Evolutionary conservation across 2,113 vertebrate species (phyloP).

Genomic region (Orientallactaga bullata): DNA sequence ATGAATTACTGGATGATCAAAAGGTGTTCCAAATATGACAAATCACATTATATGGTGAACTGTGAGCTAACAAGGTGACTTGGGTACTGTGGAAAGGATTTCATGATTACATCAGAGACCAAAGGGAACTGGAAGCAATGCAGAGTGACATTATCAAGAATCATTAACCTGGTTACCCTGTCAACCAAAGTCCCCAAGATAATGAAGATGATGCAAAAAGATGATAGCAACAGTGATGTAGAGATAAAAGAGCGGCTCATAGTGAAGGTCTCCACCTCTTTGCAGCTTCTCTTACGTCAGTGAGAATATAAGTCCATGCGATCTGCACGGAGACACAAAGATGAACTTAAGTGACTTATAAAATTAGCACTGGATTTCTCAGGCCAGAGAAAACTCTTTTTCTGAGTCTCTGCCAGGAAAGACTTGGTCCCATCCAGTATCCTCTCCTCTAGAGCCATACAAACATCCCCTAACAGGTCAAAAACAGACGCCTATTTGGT

Average conservation of each 20-base stretch:
- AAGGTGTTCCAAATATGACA: neutral
- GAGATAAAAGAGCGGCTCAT: conserved; percentile 41
- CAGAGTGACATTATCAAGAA: conserved; percentile 48
- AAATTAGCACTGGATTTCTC: conserved; percentile 35
- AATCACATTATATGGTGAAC: neutral
- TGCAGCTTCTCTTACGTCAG: neutral
- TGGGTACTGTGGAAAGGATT: neutral
- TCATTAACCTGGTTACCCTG: conserved; percentile 51
- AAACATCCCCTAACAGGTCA: neutral
- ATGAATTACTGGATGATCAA: neutral
- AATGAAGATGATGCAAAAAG: conserved; percentile 58
- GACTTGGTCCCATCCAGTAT: neutral
- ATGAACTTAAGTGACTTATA: neutral
- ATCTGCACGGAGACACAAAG: conserved; percentile 1
- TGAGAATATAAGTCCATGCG: conserved; percentile 2
- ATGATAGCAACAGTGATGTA: neutral
- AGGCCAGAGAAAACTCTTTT: neutral
- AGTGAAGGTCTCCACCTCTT: neutral
- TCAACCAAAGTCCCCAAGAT: conserved; percentile 52
- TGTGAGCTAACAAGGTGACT: neutral
- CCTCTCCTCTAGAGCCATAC: neutral
- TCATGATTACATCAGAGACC: conserved; percentile 48
- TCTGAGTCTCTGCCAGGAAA: neutral
- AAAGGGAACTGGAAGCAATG: conserved; percentile 39
- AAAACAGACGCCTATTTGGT: neutral